Base-by-base conservation (phyloP, 2,113 vertebrate genomes). In the Siniperca chuatsi region DNA sequence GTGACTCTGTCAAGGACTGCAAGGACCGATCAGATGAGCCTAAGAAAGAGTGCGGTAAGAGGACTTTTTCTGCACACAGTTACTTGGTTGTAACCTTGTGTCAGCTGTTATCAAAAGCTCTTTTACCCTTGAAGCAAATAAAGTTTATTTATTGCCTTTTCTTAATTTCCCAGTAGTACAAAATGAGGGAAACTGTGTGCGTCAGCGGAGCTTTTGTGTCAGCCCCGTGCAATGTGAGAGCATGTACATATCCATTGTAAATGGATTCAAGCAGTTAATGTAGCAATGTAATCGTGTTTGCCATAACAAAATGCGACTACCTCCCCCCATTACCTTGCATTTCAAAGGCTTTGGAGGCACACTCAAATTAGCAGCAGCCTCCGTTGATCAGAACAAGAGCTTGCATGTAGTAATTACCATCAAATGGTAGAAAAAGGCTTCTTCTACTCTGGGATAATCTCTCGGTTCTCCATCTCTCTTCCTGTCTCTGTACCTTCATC, bases 11-110 rank as follows among this genome's bases (percentile, higher is more conserved):
- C 85, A 98, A 95, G 89, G 98, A 99, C 97, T 99, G 98, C 96
- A 97, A 96, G 92, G 98, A 99, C 94, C 96, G 97, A 93, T 99
- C 98, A 12, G 98, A 99, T 89, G 98, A 99, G 92, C 98, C 97
- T 88, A 95, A 97, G 94, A 98, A 97, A 94, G 97, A 98, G 94
- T 99, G 98, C 77, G 98, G 98, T 99, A 96, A 96, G 97, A 94
- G 91, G 20, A 52, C 16, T 35, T 44, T 44, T 57, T 80, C n/a
- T 61, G 9, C 33, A n/a, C 54, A 33, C 40, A 8, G 13, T 1
- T 1, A 9, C 25, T 25, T 13, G 25, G 23, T 25, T 44, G 20
- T 61, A 33, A 12, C 62, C 13, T 48, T n/a, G 15, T 70, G 20
- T 75, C 54, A 20, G 35, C 8, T 1, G 21, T 66, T 50, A 48